Evolutionary conservation across 2,888 invertebrate species (phyloP), one percentile per base, ranked within the genome.

Genomic region (Morpho deidamia): DNA sequence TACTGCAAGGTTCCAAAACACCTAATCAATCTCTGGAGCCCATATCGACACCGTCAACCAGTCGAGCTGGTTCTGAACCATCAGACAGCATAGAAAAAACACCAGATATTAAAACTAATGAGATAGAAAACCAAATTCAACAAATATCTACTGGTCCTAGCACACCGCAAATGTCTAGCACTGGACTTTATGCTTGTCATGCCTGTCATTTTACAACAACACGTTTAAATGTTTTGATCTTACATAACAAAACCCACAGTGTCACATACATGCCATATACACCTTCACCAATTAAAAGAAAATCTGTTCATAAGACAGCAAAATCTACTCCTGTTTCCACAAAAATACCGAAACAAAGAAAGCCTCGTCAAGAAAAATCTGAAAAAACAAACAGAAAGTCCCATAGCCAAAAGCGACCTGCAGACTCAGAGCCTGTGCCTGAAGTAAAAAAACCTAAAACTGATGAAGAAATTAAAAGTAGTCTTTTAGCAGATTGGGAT

Each of bases 401-500:
- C 66, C 66, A 79, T 64, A 71, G 74, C 42, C 78, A 75, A 63
- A 91, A 91, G 70, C 86, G 83, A 41, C 59, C 71, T 51, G 84
- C 83, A 49, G 83, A 81, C 45, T 81, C 84, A 46, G 74, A 74
- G 11, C 32, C 63, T 23, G 55, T 51, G 9, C 62, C 61, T 44
- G 82, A 84, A 66, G 64, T 70, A 23, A 92, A 92, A 65, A 90
- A 90, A 65, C 74, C 78, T 51, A 92, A 92, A 72, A 90, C 91
- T 38, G 91, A 92, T 72, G 90, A 91, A 55, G 93, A 94, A 74
- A 92, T 95, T 62, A 92, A 93, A 56, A 93, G 91, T 53, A 92
- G 94, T 64, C 83, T 95, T 42, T 78, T 95, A 54, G 94, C 94
- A 1, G 95, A 96, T 70, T 96, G 95, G 95, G 93, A 93, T 60